Evolutionary conservation across 2,113 vertebrate species (phyloP), one percentile per base, ranked within the genome.

Genomic region (Grantiella picta): DNA sequence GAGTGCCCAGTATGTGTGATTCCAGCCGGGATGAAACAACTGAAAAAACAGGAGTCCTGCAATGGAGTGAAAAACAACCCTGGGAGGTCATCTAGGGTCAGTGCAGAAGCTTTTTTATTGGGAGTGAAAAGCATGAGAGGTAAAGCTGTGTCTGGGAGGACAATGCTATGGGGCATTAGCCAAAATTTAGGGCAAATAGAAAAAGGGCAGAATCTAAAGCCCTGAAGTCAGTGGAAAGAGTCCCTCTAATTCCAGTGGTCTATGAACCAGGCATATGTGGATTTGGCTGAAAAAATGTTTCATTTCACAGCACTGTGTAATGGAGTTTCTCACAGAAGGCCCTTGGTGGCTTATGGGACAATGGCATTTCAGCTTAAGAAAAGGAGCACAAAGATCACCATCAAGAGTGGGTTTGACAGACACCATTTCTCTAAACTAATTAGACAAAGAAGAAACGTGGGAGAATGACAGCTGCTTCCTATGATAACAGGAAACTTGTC

Each of bases 401-500:
- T 60, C 83, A 81, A 85, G 82, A 83, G 80, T 20, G 49, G 52
- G 73, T 92, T 86, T 94, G 93, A 92, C 72, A 92, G 86, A 92
- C 78, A 78, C 29, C 27, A 24, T 89, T 96, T 87, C 61, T 76
- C 85, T 66, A 78, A 96, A 89, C 64, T 93, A 89, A 97, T 96
- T 90, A 92, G 85, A 92, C 88, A 82, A 93, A 92, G 76, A 47
- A 94, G 81, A 83, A 89, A 87, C 35, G 28, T 9, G 4, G 52
- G 53, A 86, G 77, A 92, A 92, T 71, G 95, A 91, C 92, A 96
- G 89, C 88, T 95, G 85, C 60, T 86, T 82, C 82, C 89, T 57
- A 87, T 70, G 95, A 89, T 83, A 96, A 96, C n/a, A 86, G 81
- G 56, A 95, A 97, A 94, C 63, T 88, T 95, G 89, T 80, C 81